phyloP scores from a whole-genome alignment of 2,113 vertebrate species.

The Strix uralensis region DNA sequence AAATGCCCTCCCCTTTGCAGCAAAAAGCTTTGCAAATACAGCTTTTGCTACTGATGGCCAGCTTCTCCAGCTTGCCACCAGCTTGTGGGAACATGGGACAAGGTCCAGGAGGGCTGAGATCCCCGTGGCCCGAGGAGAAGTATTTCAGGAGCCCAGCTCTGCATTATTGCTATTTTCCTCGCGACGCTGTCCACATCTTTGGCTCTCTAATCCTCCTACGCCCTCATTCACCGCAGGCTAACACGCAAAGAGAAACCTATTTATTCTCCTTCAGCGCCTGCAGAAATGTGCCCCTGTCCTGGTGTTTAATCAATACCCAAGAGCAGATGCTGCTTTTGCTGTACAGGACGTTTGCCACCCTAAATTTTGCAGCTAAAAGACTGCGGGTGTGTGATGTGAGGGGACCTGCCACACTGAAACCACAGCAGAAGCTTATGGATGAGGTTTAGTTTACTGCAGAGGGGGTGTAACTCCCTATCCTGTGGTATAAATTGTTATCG shows the following conservation, averaged over 20 bases:
- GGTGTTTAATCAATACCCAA: background rate
- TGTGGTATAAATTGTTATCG: fast-evolving
- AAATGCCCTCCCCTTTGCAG: background rate
- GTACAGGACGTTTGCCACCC: background rate
- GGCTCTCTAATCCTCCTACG: background rate
- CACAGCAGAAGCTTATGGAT: background rate
- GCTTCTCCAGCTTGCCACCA: background rate
- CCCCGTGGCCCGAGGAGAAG: background rate
- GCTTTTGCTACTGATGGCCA: background rate
- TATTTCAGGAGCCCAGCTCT: background rate
- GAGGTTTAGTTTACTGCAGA: background rate
- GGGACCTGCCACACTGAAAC: background rate
- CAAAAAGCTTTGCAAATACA: background rate
- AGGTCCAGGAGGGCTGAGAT: background rate
- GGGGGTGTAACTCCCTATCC: background rate
- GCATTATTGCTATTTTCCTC: background rate
- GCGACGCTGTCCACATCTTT: background rate
- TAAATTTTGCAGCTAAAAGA: background rate
- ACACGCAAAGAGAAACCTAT: background rate
- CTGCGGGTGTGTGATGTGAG: fast-evolving
- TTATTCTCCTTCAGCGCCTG: background rate
- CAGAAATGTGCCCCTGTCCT: background rate
- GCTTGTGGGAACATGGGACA: background rate
- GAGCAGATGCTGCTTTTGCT: background rate
- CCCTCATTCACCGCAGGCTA: background rate